phyloP scores from a whole-genome alignment of 2,888 invertebrate genomes.

The Cryptophagus acutangulus region DNA sequence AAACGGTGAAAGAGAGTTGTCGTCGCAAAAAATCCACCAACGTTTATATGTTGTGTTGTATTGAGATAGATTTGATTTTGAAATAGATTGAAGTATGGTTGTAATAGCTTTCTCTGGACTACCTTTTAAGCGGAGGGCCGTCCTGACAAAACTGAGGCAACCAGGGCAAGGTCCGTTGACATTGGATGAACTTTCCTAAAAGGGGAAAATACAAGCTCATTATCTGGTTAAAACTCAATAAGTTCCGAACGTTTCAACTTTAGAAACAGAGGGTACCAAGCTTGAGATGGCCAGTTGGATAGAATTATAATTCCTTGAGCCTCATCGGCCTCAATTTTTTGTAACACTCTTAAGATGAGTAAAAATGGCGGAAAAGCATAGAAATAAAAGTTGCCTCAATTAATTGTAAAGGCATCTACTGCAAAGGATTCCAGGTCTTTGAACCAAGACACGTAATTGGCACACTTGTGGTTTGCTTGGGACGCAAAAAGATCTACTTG shows the following conservation, averaged over 20 bases:
- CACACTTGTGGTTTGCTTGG: conserved; percentile 24
- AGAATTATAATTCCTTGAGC: conserved; percentile 30
- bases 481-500: conserved; percentile 9
- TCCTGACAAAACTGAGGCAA: not conserved
- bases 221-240: not conserved
- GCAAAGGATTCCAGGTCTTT: conserved; percentile 25
- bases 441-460: conserved; percentile 29
- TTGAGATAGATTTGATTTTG: conserved; percentile 4
- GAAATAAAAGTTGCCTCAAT: conserved; percentile 15
- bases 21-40: conserved; percentile 8
- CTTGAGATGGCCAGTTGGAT: conserved; percentile 29
- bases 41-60: conserved; percentile 6
- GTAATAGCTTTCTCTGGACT: not conserved
- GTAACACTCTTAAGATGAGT: conserved; percentile 25
- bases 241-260: not conserved
- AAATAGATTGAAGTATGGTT: not conserved
- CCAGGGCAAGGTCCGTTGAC: conserved; percentile 2
- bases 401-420: conserved; percentile 31
- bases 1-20: conserved; percentile 3
- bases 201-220: conserved; percentile 4
- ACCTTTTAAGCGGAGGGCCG: not conserved
- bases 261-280: conserved; percentile 30
- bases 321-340: conserved; percentile 30
- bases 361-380: conserved; percentile 23
- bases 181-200: not conserved